A percentile compares a stretch with the other conserved stretches of the same genome.
Evolutionary conservation across 2,888 invertebrate genomes (phyloP).

Genomic region (Diachrysia chrysitis): DNA sequence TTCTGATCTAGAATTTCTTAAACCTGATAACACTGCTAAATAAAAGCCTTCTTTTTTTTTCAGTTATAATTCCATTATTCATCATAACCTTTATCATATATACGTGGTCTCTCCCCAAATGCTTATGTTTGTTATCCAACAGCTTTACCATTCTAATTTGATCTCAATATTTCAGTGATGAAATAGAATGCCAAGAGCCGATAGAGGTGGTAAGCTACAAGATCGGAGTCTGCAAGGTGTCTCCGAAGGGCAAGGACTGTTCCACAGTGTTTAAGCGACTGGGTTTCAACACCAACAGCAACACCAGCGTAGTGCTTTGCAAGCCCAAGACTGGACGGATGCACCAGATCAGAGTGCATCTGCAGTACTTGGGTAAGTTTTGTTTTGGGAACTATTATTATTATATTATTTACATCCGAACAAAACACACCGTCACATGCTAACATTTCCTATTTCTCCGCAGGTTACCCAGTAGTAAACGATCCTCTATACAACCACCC

Average conservation of each 20-base stretch:
- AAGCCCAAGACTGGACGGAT: constrained; percentile 98
- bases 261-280: constrained; percentile 97
- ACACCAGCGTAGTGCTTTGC: constrained; percentile 97
- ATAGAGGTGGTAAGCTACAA: constrained; percentile 98
- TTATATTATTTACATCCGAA: too few species aligned
- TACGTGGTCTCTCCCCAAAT: too few species aligned
- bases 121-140: too few species aligned
- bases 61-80: too few species aligned
- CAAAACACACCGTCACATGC: too few species aligned
- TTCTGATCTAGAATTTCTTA: too few species aligned
- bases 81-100: too few species aligned
- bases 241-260: constrained; percentile 97
- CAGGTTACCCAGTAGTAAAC: constrained; percentile 98
- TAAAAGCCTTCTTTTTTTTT: too few species aligned
- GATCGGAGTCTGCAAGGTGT: constrained; percentile 98
- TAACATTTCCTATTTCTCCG: constrained; percentile 24
- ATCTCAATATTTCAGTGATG: constrained; percentile 87
- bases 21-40: too few species aligned
- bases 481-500: constrained; percentile 99
- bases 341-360: constrained; percentile 99
- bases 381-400: too few species aligned
- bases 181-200: constrained; percentile 96
- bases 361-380: constrained; percentile 96
- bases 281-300: constrained; percentile 96
- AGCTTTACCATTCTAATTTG: not conserved